Evolutionary conservation across 2,113 vertebrate genomes (phyloP).

Genomic region (Xiphophorus hellerii): DNA sequence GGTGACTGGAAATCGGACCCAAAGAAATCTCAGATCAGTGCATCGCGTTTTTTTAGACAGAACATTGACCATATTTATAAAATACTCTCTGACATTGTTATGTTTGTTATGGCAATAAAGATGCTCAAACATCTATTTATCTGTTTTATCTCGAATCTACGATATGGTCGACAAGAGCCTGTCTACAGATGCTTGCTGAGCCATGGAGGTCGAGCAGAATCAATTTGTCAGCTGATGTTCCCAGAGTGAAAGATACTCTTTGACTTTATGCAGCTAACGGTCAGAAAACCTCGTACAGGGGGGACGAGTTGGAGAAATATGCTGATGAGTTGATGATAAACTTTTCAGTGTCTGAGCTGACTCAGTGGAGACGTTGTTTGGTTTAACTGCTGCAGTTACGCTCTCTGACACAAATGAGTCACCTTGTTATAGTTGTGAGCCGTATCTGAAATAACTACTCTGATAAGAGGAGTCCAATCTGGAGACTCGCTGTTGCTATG

Average conservation of each 20-base stretch:
- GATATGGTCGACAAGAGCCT: not conserved
- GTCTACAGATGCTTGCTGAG: not conserved
- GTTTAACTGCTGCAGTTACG: not conserved
- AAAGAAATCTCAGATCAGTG: no score
- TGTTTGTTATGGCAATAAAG: not conserved
- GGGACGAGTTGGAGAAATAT: not conserved
- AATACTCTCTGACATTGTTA: not conserved
- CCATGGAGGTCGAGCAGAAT: not conserved
- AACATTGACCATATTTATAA: not conserved
- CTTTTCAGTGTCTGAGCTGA: not conserved
- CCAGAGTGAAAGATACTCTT: not conserved
- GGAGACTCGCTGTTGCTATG: not conserved
- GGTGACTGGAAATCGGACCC: no score
- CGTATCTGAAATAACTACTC: conserved; percentile 7
- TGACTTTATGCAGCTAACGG: not conserved
- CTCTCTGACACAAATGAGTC: conserved; percentile 10
- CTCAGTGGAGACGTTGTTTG: not conserved
- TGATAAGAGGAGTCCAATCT: conserved; percentile 17
- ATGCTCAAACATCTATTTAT: not conserved
- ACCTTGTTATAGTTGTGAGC: conserved; percentile 5
- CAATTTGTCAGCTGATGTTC: not conserved
- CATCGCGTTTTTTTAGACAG: not conserved
- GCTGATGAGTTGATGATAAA: not conserved
- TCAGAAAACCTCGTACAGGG: not conserved
- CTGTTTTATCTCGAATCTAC: conserved; percentile 2